A percentile compares a stretch with the other conserved stretches of the same genome.
Evolutionary conservation across 30 jellyfish, hydroid and myxozoan species (phyloP).

Genomic region (Aurelia aurita): DNA sequence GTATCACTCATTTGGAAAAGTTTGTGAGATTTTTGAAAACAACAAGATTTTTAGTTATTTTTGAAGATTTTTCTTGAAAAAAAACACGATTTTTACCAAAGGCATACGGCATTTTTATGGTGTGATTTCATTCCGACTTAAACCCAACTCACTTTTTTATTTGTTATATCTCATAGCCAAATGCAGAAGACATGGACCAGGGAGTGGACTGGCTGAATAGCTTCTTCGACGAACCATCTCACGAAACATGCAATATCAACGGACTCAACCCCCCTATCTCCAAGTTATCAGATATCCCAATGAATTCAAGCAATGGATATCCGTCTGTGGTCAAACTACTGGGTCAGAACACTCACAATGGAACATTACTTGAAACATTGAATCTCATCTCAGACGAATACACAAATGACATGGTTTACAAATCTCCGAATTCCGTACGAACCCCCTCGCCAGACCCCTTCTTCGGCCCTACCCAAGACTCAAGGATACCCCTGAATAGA

Average conservation of each 20-base stretch:
- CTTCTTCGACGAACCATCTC: constrained; percentile 94
- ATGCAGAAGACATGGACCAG: constrained; percentile 86
- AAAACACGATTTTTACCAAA: too few relatives aligned
- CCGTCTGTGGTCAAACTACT: constrained; percentile 58
- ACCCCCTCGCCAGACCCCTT: constrained; percentile 71
- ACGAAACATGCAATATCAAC: constrained; percentile 81
- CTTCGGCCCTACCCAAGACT: constrained; percentile 36
- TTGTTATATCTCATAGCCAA: constrained; percentile 49
- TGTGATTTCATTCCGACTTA: too few relatives aligned
- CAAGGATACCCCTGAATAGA: constrained; percentile 7
- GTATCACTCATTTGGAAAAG: too few relatives aligned
- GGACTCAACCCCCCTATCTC: constrained; percentile 89
- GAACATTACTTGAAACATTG: constrained; percentile 31
- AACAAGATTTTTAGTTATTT: too few relatives aligned
- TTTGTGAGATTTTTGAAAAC: too few relatives aligned
- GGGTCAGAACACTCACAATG: constrained; percentile 13
- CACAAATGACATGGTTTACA: constrained; percentile 41
- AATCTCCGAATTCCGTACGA: constrained; percentile 45
- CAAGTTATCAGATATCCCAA: constrained; percentile 63
- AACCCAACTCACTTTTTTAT: too few relatives aligned
- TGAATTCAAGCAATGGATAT: constrained; percentile 34
- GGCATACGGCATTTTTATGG: too few relatives aligned
- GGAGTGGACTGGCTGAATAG: constrained; percentile 97
- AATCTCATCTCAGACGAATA: constrained; percentile 44
- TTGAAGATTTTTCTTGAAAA: too few relatives aligned